These are phyloP conservation scores for Neolamprologus cancellatus DNA, from an alignment of 2,113 vertebrate species.

Conservation along the genomic window DNA sequence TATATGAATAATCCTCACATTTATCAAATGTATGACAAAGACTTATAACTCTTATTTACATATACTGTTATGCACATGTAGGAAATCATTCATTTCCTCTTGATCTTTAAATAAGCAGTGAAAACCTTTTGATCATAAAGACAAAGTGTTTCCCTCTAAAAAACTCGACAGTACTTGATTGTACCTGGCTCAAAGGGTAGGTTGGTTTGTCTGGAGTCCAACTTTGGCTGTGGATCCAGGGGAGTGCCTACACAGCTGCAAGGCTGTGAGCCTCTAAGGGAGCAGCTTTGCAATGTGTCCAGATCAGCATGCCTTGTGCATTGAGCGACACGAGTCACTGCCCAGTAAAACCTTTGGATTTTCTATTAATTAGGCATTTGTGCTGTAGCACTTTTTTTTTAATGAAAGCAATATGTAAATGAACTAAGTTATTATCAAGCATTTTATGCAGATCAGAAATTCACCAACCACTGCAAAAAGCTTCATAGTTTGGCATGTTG, in stretches of 20 bases:
- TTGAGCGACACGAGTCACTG: conserved; percentile 19
- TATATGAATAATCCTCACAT: not conserved
- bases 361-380: not conserved
- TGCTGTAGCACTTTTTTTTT: not conserved
- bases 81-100: not conserved
- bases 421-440: not conserved
- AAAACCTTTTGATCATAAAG: not conserved
- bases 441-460: not conserved
- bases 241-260: not conserved
- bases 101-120: not conserved
- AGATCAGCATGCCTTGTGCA: not conserved
- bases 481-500: not conserved
- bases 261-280: not conserved
- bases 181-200: not conserved
- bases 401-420: not conserved
- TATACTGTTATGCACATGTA: not conserved
- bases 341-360: not conserved
- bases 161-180: not conserved
- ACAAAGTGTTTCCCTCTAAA: not conserved
- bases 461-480: not conserved
- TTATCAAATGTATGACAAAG: not conserved
- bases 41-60: not conserved
- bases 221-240: not conserved
- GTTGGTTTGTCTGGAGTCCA: not conserved
- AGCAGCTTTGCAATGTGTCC: not conserved